Evolutionary conservation across 2,797 vertebrate species (phyloP).

Genomic region (Alexandromys oeconomus): DNA sequence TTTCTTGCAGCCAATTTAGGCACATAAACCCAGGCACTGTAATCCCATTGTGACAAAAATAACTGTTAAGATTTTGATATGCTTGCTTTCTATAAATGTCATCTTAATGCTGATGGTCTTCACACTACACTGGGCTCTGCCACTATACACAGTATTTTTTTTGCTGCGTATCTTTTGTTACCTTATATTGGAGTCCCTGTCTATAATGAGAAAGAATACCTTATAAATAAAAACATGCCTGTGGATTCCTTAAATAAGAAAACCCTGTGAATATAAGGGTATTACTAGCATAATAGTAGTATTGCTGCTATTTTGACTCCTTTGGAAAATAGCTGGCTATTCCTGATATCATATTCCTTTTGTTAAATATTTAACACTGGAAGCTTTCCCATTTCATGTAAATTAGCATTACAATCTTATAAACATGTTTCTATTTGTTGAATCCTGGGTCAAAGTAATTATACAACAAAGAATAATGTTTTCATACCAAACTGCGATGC

Average conservation of each 20-base stretch:
- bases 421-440: constrained; percentile 84
- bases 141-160: constrained; percentile 46
- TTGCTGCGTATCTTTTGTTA: background rate
- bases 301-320: constrained; percentile 77
- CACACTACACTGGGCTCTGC: constrained; percentile 39
- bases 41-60: constrained; percentile 76
- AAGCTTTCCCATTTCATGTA: constrained; percentile 76
- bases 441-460: constrained; percentile 83
- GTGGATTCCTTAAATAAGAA: constrained; percentile 67
- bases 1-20: constrained; percentile 72
- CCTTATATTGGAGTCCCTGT: background rate
- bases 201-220: background rate
- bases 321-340: constrained; percentile 45
- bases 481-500: constrained; percentile 78
- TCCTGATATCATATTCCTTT: constrained; percentile 67
- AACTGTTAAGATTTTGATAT: constrained; percentile 73
- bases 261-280: constrained; percentile 53
- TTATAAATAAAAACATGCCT: constrained; percentile 24
- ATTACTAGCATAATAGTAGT: constrained; percentile 54
- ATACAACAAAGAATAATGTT: constrained; percentile 84
- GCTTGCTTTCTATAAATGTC: constrained; percentile 76
- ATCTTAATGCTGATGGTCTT: constrained; percentile 41
- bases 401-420: constrained; percentile 81
- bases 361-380: constrained; percentile 78
- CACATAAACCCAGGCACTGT: constrained; percentile 53